These are phyloP conservation scores for Microtus montanus DNA, from an alignment of 2,113 vertebrate species.

Conservation along the genomic window DNA sequence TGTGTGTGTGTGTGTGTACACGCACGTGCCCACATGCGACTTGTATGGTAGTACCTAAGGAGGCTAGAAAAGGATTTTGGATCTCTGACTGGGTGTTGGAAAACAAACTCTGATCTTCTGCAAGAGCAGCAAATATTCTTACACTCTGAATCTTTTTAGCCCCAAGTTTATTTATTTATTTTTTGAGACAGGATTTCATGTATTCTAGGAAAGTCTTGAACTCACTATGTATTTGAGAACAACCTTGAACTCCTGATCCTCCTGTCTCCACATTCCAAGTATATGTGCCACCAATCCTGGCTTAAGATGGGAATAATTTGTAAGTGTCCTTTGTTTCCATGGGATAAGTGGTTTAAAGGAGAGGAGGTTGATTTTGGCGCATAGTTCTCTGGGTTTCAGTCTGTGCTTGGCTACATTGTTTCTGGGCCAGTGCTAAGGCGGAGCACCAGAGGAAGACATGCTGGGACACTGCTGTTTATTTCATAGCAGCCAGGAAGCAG, in stretches of 20 bases:
- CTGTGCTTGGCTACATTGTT: not conserved
- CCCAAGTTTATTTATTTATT: not conserved
- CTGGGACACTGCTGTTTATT: not conserved
- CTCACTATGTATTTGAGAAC: not conserved
- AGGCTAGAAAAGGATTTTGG: not conserved
- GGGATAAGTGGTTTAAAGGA: not conserved
- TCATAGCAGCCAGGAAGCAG: not conserved
- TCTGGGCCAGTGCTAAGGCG: not conserved
- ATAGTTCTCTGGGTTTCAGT: not conserved
- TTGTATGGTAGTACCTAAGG: not conserved
- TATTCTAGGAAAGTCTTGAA: not conserved
- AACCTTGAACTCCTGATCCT: not conserved
- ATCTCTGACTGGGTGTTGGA: not conserved
- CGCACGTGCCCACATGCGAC: not conserved
- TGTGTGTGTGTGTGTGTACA: not conserved
- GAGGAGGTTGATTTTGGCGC: not conserved
- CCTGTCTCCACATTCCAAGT: not conserved
- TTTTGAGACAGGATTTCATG: not conserved
- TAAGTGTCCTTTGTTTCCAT: not conserved
- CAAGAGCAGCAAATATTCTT: not conserved
- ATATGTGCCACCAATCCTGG: not conserved
- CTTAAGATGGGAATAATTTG: constrained; percentile 1
- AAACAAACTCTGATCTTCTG: not conserved
- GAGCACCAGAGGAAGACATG: not conserved
- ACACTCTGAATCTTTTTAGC: not conserved